Percentiles rank a stretch among this genome's conserved stretches.
Evolutionary conservation across 2,797 vertebrate genomes (phyloP).

Genomic region (Melanotaenia boesemani): DNA sequence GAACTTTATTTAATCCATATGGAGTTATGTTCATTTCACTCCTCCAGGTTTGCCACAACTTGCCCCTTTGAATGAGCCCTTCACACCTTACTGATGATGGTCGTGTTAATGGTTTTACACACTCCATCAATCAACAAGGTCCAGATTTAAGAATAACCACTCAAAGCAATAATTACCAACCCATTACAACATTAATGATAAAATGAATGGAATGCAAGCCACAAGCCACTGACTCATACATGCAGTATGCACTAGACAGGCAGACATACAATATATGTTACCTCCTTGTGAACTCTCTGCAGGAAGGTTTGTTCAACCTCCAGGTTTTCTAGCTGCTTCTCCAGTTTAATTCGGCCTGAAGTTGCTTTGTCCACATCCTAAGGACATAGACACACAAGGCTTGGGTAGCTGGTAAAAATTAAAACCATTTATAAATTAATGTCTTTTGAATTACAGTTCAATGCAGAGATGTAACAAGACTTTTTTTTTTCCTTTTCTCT

Average conservation of each 20-base stretch:
- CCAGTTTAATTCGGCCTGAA: constrained; percentile 68
- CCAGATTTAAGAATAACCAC: constrained; percentile 12
- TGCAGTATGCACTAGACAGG: not conserved
- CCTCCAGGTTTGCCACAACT: constrained; percentile 8
- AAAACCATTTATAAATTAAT: not conserved
- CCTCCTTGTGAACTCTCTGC: constrained; percentile 77
- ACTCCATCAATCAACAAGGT: constrained; percentile 14
- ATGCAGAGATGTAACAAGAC: not conserved
- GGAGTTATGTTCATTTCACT: not conserved
- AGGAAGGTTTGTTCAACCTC: constrained; percentile 81
- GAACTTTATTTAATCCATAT: not conserved
- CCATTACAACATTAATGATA: constrained; percentile 34
- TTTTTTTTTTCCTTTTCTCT: not conserved
- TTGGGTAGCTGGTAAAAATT: not conserved
- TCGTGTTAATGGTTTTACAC: constrained; percentile 11
- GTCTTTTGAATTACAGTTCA: not conserved
- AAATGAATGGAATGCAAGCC: constrained; percentile 34
- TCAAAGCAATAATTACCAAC: constrained; percentile 31
- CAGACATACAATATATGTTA: constrained; percentile 37
- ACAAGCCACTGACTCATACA: constrained; percentile 7
- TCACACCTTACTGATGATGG: constrained; percentile 45
- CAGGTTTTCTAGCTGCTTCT: constrained; percentile 82
- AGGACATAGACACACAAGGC: not conserved
- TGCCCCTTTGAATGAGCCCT: constrained; percentile 1
- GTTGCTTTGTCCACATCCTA: constrained; percentile 82